A percentile compares a stretch with the other conserved stretches of the same genome.
These are phyloP conservation scores for Mya arenaria DNA, from an alignment of 1,140 invertebrate genomes.

Conservation along the genomic window DNA sequence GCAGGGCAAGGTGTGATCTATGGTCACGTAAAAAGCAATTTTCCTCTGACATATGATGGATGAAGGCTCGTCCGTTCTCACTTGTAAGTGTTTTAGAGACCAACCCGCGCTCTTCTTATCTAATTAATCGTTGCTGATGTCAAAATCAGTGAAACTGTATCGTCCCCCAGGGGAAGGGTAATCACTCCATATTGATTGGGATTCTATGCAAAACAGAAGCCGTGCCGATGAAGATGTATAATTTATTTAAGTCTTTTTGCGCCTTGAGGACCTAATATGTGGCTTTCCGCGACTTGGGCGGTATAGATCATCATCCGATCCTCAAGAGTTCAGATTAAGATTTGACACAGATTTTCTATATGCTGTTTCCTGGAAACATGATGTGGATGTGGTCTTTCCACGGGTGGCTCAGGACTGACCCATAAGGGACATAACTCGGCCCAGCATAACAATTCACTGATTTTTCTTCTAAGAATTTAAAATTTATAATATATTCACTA, in stretches of 20 bases:
- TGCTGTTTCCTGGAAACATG: too few relatives aligned
- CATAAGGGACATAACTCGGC: too few relatives aligned
- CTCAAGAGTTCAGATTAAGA: constrained; percentile 27
- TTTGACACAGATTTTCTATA: too few relatives aligned
- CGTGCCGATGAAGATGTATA: constrained; percentile 23
- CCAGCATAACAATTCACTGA: too few relatives aligned
- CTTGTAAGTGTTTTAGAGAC: constrained; percentile 38
- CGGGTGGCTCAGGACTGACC: too few relatives aligned
- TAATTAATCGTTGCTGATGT: constrained; percentile 55
- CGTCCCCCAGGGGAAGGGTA: constrained; percentile 31
- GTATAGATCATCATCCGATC: constrained; percentile 37
- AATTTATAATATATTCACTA: too few relatives aligned
- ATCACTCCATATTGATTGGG: constrained; percentile 52
- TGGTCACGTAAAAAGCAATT: constrained; percentile 53
- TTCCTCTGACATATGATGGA: constrained; percentile 42
- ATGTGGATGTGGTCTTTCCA: too few relatives aligned
- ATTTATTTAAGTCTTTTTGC: constrained; percentile 55
- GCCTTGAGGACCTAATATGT: constrained; percentile 47
- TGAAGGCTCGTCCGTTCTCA: constrained; percentile 43
- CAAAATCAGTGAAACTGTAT: constrained; percentile 52
- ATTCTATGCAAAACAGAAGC: constrained; percentile 47
- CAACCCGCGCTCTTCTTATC: constrained; percentile 34
- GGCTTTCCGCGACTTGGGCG: constrained; percentile 27
- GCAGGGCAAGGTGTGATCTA: constrained; percentile 10
- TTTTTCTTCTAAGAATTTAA: too few relatives aligned